Percentiles rank a stretch among this genome's conserved stretches.
These are phyloP conservation scores for Trichogramma evanescens DNA, from an alignment of 2,888 invertebrate species.

Conservation along the genomic window DNA sequence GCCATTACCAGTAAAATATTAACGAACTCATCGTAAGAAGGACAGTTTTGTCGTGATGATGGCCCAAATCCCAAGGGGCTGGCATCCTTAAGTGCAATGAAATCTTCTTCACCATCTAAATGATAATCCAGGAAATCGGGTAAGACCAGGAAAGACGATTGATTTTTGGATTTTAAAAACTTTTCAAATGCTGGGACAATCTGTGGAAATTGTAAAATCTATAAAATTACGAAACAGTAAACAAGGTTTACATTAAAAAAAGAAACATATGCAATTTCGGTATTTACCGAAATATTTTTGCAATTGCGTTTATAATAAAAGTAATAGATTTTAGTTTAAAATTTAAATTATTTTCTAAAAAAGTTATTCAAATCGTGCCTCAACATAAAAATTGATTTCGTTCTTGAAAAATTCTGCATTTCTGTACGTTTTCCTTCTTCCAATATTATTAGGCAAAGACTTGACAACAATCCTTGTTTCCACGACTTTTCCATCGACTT, in stretches of 20 bases:
- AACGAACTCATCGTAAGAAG: conserved; percentile 38
- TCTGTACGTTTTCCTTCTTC: conserved; percentile 58
- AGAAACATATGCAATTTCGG: neutral
- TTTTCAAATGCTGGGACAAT: conserved; percentile 34
- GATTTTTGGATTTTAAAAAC: conserved; percentile 32
- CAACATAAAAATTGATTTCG: conserved; percentile 60
- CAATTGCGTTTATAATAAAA: no score
- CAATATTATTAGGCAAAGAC: conserved; percentile 58
- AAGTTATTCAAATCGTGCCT: conserved; percentile 27
- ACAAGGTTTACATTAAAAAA: neutral
- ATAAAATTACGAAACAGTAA: neutral
- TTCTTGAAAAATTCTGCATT: conserved; percentile 64
- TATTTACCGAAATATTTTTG: neutral
- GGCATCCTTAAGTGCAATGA: conserved; percentile 46
- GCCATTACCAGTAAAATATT: conserved; percentile 45
- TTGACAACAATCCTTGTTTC: conserved; percentile 59
- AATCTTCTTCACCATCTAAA: conserved; percentile 46
- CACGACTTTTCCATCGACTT: conserved; percentile 37
- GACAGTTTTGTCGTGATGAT: conserved; percentile 34
- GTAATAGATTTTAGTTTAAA: neutral
- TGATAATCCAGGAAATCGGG: conserved; percentile 39
- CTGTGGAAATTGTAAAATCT: conserved; percentile 22
- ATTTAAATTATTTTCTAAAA: neutral
- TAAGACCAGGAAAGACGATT: conserved; percentile 27
- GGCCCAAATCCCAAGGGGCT: conserved; percentile 39